phyloP scores from a whole-genome alignment of 2,113 vertebrate species.

The Sturnus vulgaris region DNA sequence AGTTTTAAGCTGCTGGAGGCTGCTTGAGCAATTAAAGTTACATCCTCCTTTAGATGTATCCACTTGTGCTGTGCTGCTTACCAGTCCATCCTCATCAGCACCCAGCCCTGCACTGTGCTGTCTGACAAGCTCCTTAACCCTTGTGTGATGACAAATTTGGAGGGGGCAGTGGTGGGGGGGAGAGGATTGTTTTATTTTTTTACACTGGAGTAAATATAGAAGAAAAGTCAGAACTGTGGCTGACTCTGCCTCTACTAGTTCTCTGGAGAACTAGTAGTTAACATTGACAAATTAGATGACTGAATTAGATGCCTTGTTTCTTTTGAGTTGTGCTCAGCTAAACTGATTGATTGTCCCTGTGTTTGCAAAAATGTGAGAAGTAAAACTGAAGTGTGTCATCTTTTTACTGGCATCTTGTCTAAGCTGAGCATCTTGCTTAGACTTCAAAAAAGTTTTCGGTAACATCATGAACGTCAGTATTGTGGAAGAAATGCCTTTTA shows the following conservation, averaged over 20 bases:
- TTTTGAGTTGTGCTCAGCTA: background rate
- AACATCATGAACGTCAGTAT: background rate
- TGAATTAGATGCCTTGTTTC: constrained; percentile 5
- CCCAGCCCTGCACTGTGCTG: background rate
- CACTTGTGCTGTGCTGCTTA: background rate
- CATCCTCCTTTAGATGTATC: background rate
- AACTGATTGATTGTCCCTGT: constrained; percentile 6
- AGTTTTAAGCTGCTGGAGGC: background rate
- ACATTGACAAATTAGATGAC: background rate
- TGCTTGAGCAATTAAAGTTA: background rate
- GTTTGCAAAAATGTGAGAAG: constrained; percentile 19
- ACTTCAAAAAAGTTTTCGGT: background rate
- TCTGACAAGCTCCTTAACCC: background rate
- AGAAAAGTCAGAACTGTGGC: background rate
- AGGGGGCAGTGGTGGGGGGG: background rate
- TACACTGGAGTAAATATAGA: background rate
- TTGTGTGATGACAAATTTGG: background rate
- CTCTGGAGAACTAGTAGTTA: constrained; percentile 1
- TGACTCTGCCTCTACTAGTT: background rate
- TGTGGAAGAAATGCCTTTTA: constrained; percentile 1
- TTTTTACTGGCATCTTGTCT: constrained; percentile 17
- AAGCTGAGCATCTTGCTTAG: constrained; percentile 23
- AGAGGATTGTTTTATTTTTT: background rate
- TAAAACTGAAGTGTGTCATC: background rate
- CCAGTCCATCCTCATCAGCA: background rate